These are phyloP conservation scores for Coracias cyanogaster DNA, from an alignment of 2,797 vertebrate genomes.

Conservation along the genomic window DNA sequence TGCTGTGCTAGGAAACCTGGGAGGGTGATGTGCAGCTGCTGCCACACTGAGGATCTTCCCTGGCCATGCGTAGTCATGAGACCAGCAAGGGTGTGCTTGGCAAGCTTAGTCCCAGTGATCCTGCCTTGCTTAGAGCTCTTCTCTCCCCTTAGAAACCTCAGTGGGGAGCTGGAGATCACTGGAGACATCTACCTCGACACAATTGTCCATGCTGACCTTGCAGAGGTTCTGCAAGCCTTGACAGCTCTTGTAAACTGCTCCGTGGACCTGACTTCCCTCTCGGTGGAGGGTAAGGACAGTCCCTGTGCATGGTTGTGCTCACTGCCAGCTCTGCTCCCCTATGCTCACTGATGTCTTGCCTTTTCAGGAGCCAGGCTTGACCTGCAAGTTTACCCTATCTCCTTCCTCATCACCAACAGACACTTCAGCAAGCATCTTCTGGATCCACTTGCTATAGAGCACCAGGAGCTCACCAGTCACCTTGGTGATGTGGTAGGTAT, in stretches of 20 bases:
- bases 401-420: constrained; percentile 47
- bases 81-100: background rate
- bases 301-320: accelerated
- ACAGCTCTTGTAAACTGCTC: background rate
- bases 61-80: background rate
- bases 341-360: accelerated
- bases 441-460: background rate
- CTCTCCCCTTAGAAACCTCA: background rate
- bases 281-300: constrained; percentile 29
- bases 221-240: background rate
- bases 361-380: constrained; percentile 26
- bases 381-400: background rate
- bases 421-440: background rate
- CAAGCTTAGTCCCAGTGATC: too few relatives aligned
- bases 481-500: background rate
- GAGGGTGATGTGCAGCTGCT: background rate
- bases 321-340: background rate
- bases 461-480: constrained; percentile 4
- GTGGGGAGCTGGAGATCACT: background rate
- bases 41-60: background rate
- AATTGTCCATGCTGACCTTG: background rate
- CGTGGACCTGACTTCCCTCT: constrained; percentile 20
- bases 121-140: background rate
- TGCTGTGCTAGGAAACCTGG: background rate
- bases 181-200: constrained; percentile 22